These are phyloP conservation scores for Pheosia tremula DNA, from an alignment of 2,888 invertebrate genomes.

Conservation along the genomic window DNA sequence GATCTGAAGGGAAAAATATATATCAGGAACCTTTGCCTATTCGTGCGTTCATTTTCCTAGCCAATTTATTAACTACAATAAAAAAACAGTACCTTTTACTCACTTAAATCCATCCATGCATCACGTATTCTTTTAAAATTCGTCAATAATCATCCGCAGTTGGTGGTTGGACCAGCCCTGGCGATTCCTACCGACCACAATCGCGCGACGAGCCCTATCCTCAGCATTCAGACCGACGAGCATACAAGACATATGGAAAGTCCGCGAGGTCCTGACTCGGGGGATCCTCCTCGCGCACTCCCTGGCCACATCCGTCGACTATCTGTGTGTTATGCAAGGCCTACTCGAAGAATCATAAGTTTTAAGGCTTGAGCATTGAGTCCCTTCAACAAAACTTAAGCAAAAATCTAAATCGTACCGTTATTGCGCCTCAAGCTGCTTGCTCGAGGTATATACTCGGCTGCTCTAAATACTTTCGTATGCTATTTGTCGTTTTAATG, in stretches of 20 bases:
- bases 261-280: conserved; percentile 74
- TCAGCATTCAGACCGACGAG: conserved; percentile 48
- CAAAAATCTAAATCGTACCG: not conserved
- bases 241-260: conserved; percentile 64
- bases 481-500: not conserved
- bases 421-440: not conserved
- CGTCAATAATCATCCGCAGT: conserved; percentile 41
- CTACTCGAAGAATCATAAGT: conserved; percentile 66
- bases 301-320: conserved; percentile 77
- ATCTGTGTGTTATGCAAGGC: conserved; percentile 78
- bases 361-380: not conserved
- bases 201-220: conserved; percentile 52
- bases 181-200: conserved; percentile 63
- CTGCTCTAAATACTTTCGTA: not conserved
- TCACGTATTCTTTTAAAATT: not conserved
- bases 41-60: too few species aligned
- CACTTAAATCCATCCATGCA: too few species aligned
- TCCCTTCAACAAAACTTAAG: not conserved
- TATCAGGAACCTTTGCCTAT: too few species aligned
- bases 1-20: too few species aligned
- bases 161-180: conserved; percentile 68
- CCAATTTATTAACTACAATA: too few species aligned
- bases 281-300: conserved; percentile 74
- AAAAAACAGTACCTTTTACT: too few species aligned
- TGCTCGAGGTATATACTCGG: not conserved